phyloP scores from a whole-genome alignment of 2,797 vertebrate species.

The Liparis tanakae region DNA sequence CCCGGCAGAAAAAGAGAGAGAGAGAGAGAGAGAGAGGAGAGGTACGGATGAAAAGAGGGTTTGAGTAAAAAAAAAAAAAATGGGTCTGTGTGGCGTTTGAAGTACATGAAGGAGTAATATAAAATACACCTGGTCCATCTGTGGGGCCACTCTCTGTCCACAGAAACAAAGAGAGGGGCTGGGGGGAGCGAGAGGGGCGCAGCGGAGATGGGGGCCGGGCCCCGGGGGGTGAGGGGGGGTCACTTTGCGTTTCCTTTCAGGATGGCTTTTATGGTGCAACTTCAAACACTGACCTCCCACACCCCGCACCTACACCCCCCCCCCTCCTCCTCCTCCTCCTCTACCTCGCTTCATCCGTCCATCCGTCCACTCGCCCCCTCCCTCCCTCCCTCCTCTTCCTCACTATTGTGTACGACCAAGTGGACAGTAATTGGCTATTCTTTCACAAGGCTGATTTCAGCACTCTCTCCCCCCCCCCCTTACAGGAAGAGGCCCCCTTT shows the following conservation, averaged over 20 bases:
- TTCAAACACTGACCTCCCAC: slow-evolving; percentile 83
- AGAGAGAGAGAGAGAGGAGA: slow-evolving; percentile 48
- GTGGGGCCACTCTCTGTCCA: slow-evolving; percentile 69
- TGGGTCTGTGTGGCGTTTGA: slow-evolving; percentile 78
- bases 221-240: slow-evolving; percentile 69
- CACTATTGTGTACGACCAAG: slow-evolving; percentile 83
- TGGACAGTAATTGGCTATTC: slow-evolving; percentile 85
- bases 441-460: slow-evolving; percentile 78
- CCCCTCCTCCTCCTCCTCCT: slow-evolving; percentile 38
- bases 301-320: slow-evolving; percentile 47
- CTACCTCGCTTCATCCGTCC: slow-evolving; percentile 57
- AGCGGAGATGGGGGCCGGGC: slow-evolving; percentile 60
- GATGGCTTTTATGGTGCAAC: slow-evolving; percentile 86
- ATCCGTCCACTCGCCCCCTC: slow-evolving; percentile 51
- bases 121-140: slow-evolving; percentile 87
- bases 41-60: slow-evolving; percentile 53
- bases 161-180: slow-evolving; percentile 75
- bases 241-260: slow-evolving; percentile 86
- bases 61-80: slow-evolving; percentile 63
- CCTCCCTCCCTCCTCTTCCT: slow-evolving; percentile 72
- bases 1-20: slow-evolving; percentile 50
- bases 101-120: slow-evolving; percentile 85
- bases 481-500: slow-evolving; percentile 75
- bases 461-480: slow-evolving; percentile 41
- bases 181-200: slow-evolving; percentile 52